Base-by-base conservation (phyloP, 2,113 vertebrate species). In the Rousettus leschenaultii region DNA sequence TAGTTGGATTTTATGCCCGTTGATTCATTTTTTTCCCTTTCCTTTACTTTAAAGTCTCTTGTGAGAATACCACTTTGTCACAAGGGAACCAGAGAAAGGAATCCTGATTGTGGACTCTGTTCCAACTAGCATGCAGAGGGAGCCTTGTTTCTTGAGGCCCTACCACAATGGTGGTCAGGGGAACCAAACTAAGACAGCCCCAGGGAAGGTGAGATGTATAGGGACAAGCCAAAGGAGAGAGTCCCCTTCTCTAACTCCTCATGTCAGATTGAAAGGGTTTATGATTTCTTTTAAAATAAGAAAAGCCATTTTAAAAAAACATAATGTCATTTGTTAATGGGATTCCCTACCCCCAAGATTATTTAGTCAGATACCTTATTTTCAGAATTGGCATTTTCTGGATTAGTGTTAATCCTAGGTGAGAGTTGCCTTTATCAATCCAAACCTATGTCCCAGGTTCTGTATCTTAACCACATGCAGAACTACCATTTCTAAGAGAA, bases 21-120 rank as follows among this genome's bases (percentile, higher is more conserved):
- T 66, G 30, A 18, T 84, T 93, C 38, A 71, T 65, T 94, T 92
- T 86, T 94, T 86, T 94, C 74, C 30, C 22, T 92, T 86, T 33
- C 43, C 13, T 59, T 91, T 70, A 53, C 77, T 92, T 86, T 71
- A 24, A 91, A 85, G 22, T 59, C 89, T 95, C 90, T 86, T 86
- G 24, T 96, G 65, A 90, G 57, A 92, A 38, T 66, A 75, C 38
- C 18, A 71, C 14, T 80, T 77, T 89, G 61, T 73, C 59, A 78
- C n/a, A 59, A n/a, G 38, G 57, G 70, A 87, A 79, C 3, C 14
- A 78, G 40, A n/a, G 30, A 43, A 57, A 48, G 59, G 53, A 86
- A 80, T 55, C 6, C 18, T 91, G 53, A 63, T n/a, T 82, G 75
- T 77, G 26, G 59, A 61, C 19, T 84, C 65, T 68, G 48, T 33